Conservation (phyloP, 2,888 invertebrate genomes). For the Geophilus truncorum region DNA sequence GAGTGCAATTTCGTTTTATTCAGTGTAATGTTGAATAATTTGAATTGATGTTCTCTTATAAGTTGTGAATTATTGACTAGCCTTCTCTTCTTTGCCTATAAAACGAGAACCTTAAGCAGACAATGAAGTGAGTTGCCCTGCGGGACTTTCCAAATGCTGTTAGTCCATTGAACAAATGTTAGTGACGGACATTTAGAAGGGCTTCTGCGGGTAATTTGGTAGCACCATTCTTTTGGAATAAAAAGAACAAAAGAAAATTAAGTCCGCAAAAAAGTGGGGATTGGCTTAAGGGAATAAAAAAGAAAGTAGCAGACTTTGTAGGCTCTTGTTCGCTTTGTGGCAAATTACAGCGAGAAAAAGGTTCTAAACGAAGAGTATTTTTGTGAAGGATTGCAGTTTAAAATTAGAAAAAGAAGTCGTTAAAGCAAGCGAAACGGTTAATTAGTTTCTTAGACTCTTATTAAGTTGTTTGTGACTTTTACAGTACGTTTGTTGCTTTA, state of each 20-base stretch:
- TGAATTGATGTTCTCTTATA: not conserved
- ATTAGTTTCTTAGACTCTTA: not conserved
- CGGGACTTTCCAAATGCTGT: not conserved
- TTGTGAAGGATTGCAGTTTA: not conserved
- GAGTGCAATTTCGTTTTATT: too few relatives aligned
- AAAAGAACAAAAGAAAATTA: slow-evolving; percentile 15
- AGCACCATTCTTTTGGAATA: slow-evolving; percentile 1
- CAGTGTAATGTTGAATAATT: too few relatives aligned
- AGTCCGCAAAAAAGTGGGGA: not conserved
- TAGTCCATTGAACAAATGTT: not conserved
- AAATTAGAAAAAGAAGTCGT: not conserved
- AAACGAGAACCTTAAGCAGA: not conserved
- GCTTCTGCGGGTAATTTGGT: not conserved
- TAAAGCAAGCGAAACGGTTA: not conserved
- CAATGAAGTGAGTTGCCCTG: not conserved
- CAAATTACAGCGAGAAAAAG: not conserved
- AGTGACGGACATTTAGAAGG: slow-evolving; percentile 6
- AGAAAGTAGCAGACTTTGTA: not conserved
- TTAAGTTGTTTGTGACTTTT: not conserved
- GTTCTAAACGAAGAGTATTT: not conserved
- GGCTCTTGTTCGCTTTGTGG: not conserved
- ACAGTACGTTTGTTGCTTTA: not conserved
- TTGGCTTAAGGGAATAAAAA: not conserved
- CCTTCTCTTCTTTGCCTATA: not conserved
- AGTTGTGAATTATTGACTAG: not conserved